A percentile compares a stretch with the other conserved stretches of the same genome.
Evolutionary conservation across 2,113 vertebrate species (phyloP).

Genomic region (Phrynosoma blainvillii): DNA sequence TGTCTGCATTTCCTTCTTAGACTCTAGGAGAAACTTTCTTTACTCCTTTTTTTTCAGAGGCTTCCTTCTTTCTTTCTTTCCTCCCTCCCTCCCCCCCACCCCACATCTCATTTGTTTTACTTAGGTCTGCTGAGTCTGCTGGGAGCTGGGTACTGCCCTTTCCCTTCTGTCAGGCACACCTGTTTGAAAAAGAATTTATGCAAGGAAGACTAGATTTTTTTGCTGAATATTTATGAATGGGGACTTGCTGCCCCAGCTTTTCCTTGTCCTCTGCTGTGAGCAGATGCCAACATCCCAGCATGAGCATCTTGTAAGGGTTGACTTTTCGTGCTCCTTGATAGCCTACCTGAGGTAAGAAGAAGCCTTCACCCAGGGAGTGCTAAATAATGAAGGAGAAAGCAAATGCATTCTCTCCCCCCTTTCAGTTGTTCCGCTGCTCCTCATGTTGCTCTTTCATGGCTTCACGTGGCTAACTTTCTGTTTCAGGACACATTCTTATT

Average conservation of each 20-base stretch:
- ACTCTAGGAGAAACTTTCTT: neutral
- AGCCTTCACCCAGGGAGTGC: neutral
- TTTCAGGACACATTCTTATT: neutral
- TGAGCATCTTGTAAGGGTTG: conserved; percentile 9
- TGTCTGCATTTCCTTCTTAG: neutral
- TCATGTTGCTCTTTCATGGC: neutral
- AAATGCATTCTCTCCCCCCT: neutral
- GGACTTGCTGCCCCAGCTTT: neutral
- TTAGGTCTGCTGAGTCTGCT: neutral
- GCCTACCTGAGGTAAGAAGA: neutral
- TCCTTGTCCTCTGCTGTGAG: conserved; percentile 5
- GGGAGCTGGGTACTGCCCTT: neutral
- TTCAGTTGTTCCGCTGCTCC: neutral
- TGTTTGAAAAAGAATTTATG: conserved; percentile 12
- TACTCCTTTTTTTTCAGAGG: neutral
- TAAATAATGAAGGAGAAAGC: conserved; percentile 20
- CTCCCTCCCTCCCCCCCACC: neutral
- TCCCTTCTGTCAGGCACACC: conserved; percentile 6
- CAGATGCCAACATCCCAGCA: conserved; percentile 11
- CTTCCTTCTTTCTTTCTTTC: neutral
- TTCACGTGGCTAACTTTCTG: neutral
- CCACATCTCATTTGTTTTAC: neutral
- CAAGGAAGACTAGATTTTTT: neutral
- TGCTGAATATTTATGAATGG: conserved; percentile 29
- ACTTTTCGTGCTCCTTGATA: neutral